These are phyloP conservation scores for Pachycephala philippinensis DNA, from an alignment of 2,113 vertebrate genomes.

Conservation along the genomic window DNA sequence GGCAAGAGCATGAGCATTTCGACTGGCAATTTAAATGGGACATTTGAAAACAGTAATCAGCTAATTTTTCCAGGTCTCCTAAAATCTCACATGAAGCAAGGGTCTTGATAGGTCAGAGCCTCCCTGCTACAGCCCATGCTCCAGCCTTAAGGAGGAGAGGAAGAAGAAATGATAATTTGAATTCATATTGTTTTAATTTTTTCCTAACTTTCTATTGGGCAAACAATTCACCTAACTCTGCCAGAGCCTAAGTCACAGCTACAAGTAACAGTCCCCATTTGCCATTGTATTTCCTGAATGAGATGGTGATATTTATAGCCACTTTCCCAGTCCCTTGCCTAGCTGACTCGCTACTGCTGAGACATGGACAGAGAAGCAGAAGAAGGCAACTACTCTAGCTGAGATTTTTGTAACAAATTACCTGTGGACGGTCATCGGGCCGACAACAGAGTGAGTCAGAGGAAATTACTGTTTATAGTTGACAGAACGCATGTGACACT, in stretches of 20 bases:
- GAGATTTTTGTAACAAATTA: neutral
- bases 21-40: neutral
- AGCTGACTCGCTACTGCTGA: neutral
- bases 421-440: neutral
- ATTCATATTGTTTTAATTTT: neutral
- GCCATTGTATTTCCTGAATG: neutral
- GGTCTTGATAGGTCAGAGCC: neutral
- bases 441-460: slow-evolving; percentile 29
- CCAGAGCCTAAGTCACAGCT: neutral
- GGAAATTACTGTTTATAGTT: slow-evolving; percentile 59
- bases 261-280: neutral
- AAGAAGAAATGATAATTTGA: neutral
- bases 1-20: neutral
- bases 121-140: neutral
- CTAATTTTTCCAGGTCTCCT: neutral
- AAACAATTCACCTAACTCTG: neutral
- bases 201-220: neutral
- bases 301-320: neutral
- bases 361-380: neutral
- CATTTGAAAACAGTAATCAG: neutral
- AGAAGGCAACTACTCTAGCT: neutral
- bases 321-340: neutral
- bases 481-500: neutral
- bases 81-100: neutral
- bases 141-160: neutral